Evolutionary conservation across 2,113 vertebrate species (phyloP).

Genomic region (Callospermophilus lateralis): DNA sequence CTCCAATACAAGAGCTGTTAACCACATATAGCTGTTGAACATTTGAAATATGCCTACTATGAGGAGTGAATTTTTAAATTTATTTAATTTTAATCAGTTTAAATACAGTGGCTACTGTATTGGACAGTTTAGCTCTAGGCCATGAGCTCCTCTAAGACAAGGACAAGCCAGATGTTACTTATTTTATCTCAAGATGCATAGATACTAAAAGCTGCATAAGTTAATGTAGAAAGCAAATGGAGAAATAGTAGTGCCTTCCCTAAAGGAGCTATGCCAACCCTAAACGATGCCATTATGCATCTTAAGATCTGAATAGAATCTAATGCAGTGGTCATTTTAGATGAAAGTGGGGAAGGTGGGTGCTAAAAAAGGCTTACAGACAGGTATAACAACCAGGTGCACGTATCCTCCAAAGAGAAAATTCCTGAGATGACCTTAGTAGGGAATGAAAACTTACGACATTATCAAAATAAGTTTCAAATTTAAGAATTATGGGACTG

Average conservation of each 20-base stretch:
- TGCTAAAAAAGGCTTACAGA: not conserved
- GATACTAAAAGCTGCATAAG: not conserved
- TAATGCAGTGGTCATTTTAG: not conserved
- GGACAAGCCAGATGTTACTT: not conserved
- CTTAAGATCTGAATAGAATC: not conserved
- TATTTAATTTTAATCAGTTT: constrained; percentile 21
- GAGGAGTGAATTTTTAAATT: constrained; percentile 16
- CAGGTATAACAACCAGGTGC: not conserved
- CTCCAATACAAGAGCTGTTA: not conserved
- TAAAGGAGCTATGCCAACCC: not conserved
- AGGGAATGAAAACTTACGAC: not conserved
- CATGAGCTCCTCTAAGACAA: not conserved
- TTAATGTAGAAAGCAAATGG: not conserved
- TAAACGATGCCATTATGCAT: not conserved
- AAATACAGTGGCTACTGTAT: not conserved
- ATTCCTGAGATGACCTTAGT: not conserved
- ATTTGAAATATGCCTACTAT: not conserved
- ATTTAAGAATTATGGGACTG: constrained; percentile 33
- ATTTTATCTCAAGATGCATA: not conserved
- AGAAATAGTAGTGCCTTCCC: not conserved
- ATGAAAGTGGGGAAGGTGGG: not conserved
- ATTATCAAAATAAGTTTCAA: not conserved
- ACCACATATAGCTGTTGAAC: not conserved
- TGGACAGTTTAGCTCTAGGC: not conserved
- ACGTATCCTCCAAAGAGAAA: not conserved